phyloP scores from a whole-genome alignment of 2,797 vertebrate genomes.

The Manis pentadactyla region DNA sequence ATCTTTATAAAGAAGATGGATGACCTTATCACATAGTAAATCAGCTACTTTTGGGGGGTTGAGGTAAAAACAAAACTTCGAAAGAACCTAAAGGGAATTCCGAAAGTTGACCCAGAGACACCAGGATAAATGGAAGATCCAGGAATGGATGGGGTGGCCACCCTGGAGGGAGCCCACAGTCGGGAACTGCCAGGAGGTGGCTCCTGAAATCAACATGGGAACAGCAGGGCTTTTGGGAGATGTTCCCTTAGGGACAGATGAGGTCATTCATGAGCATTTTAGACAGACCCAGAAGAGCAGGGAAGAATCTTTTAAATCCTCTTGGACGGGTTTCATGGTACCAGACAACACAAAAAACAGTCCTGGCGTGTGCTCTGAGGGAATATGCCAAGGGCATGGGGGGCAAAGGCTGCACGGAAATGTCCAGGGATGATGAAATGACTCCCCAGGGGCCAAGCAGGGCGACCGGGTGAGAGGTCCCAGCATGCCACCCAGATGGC shows the following conservation, averaged over 20 bases:
- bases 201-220: neutral
- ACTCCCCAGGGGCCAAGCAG: neutral
- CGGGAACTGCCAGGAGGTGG: accelerated
- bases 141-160: accelerated
- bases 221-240: neutral
- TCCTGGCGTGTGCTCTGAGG: neutral
- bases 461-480: neutral
- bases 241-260: neutral
- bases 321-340: neutral
- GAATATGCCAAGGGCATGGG: neutral
- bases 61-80: neutral
- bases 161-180: neutral
- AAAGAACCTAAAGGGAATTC: neutral
- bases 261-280: neutral
- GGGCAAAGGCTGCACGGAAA: neutral
- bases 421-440: neutral
- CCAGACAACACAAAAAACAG: neutral
- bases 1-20: neutral
- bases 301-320: neutral
- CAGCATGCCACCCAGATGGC: neutral
- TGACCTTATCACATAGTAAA: neutral
- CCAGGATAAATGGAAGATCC: neutral
- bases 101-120: neutral
- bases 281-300: neutral
- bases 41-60: neutral